Evolutionary conservation across 2,888 invertebrate genomes (phyloP).

Genomic region (Neria commutata): DNA sequence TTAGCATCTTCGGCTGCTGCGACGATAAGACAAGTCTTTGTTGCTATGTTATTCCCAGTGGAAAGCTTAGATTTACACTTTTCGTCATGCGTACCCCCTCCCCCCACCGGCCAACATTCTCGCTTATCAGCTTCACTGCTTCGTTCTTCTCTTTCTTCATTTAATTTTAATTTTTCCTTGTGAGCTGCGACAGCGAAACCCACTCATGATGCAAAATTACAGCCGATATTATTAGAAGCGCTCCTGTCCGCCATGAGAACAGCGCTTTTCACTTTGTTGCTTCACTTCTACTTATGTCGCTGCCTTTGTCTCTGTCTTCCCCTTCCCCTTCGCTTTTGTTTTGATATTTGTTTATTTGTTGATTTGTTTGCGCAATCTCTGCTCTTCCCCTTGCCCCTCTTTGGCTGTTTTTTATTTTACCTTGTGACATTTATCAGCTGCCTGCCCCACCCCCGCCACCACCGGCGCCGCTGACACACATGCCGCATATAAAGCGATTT

Average conservation of each 20-base stretch:
- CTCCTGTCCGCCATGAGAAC: background rate
- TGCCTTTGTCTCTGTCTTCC: background rate
- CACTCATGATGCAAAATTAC: no score
- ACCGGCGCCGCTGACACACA: background rate
- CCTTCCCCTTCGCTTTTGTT: no score
- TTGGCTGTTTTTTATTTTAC: background rate
- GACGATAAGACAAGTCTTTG: constrained; percentile 44
- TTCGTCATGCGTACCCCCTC: background rate
- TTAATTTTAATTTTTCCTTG: background rate
- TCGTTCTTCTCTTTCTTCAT: background rate
- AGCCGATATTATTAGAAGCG: no score
- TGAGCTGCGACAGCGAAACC: background rate
- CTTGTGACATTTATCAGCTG: background rate
- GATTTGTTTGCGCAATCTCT: no score
- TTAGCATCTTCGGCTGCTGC: constrained; percentile 13
- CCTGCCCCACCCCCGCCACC: background rate
- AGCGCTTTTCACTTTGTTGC: background rate
- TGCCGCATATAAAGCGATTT: constrained; percentile 5
- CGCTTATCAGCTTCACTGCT: background rate
- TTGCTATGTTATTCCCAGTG: constrained; percentile 11
- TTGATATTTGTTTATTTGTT: no score
- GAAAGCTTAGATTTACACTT: constrained; percentile 9
- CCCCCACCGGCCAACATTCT: no score
- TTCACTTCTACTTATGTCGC: background rate
- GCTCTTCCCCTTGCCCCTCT: no score